These are phyloP conservation scores for Gulo gulo DNA, from an alignment of 2,113 vertebrate species.

Conservation along the genomic window DNA sequence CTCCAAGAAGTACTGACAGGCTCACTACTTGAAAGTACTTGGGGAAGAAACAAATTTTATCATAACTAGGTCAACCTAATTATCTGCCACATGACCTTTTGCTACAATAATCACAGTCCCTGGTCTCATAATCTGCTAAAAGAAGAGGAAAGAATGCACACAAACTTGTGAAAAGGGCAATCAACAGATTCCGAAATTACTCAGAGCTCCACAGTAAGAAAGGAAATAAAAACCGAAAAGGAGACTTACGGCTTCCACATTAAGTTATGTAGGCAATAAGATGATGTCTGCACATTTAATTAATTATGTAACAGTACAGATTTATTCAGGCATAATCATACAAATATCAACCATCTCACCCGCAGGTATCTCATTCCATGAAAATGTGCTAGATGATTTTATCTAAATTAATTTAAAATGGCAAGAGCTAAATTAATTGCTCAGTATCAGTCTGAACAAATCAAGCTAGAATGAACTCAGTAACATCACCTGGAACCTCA, in stretches of 20 bases:
- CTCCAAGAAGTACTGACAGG: neutral
- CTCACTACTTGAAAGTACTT: neutral
- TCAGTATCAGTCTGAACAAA: neutral
- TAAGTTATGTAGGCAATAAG: neutral
- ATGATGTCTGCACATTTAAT: neutral
- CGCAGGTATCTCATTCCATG: neutral
- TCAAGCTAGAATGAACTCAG: neutral
- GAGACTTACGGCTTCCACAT: neutral
- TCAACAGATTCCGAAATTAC: neutral
- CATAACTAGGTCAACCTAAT: neutral
- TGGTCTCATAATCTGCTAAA: neutral
- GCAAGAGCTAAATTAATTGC: conserved; percentile 5
- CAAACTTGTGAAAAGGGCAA: neutral
- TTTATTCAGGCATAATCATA: neutral
- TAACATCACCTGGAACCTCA: neutral
- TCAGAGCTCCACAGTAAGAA: neutral
- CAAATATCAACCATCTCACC: neutral
- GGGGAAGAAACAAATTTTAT: neutral
- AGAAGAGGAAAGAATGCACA: neutral
- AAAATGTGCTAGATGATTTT: neutral
- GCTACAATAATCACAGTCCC: neutral
- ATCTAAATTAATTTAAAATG: neutral
- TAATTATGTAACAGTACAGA: neutral
- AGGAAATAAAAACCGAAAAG: neutral
- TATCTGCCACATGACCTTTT: neutral